A percentile compares a stretch with the other conserved stretches of the same genome.
Conservation (phyloP, 1,140 invertebrate genomes). For the Anagrus nilaparvatae region DNA sequence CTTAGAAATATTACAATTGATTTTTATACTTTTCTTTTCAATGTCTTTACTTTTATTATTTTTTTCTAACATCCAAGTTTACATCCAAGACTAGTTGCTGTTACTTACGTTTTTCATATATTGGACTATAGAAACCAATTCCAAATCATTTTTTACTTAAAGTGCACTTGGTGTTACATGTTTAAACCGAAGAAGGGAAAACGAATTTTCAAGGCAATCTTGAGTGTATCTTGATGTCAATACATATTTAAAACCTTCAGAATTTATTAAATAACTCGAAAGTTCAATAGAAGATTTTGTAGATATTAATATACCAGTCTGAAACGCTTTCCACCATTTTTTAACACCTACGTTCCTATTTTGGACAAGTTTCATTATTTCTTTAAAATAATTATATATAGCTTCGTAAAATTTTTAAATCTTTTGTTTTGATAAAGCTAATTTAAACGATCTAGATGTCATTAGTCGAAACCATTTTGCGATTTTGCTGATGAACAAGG, state of each 20-base stretch:
- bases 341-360: not conserved
- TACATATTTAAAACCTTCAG: constrained; percentile 2
- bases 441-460: constrained; percentile 2
- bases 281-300: not conserved
- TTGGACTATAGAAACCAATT: constrained; percentile 6
- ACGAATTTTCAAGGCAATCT: constrained; percentile 12
- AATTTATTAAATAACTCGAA: not conserved
- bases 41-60: not conserved
- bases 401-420: constrained; percentile 2
- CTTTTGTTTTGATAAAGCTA: constrained; percentile 3
- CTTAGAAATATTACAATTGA: not conserved
- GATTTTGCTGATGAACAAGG: not conserved
- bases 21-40: not conserved
- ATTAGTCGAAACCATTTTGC: constrained; percentile 12
- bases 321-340: constrained; percentile 5
- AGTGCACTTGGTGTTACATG: constrained; percentile 1
- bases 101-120: constrained; percentile 2
- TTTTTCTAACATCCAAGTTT: not conserved
- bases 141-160: constrained; percentile 8
- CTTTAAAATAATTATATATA: constrained; percentile 8
- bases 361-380: not conserved
- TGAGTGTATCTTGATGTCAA: constrained; percentile 5
- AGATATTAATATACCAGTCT: constrained; percentile 7
- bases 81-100: not conserved
- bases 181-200: constrained; percentile 5